phyloP scores from a whole-genome alignment of 2,113 vertebrate species.

The Callaeas wilsoni region DNA sequence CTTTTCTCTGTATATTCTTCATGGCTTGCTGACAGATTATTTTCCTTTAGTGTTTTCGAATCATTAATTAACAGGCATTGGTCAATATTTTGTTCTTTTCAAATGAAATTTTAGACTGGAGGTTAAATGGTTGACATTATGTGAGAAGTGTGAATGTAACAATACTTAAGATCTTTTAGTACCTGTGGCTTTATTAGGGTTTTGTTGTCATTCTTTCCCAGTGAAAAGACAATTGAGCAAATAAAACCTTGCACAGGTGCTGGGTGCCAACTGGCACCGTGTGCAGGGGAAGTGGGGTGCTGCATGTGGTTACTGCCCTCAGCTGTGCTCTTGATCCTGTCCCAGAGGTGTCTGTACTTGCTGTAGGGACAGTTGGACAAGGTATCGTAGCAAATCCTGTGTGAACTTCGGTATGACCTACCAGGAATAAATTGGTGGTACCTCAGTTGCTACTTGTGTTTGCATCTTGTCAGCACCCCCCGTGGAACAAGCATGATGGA shows the following conservation, averaged over 20 bases:
- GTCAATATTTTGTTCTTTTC: background rate
- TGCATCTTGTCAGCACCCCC: background rate
- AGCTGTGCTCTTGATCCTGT: background rate
- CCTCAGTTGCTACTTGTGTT: background rate
- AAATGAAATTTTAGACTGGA: background rate
- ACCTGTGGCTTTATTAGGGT: fast-evolving
- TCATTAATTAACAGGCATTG: background rate
- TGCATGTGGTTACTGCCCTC: background rate
- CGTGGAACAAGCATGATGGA: background rate
- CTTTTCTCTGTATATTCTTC: background rate
- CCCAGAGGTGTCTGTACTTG: background rate
- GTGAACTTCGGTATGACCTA: background rate
- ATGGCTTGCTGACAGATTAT: background rate
- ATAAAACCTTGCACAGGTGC: background rate
- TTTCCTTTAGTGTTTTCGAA: background rate
- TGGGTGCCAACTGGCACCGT: fast-evolving
- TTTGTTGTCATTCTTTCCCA: background rate
- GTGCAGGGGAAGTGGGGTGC: background rate
- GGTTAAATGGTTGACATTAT: background rate
- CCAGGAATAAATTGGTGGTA: fast-evolving
- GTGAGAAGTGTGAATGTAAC: background rate
- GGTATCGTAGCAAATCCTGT: background rate
- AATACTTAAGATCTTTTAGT: background rate
- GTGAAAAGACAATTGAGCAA: background rate
- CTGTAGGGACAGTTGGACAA: background rate